Evolutionary conservation across 2,113 vertebrate species (phyloP).

Genomic region (Seriola quinqueradiata): DNA sequence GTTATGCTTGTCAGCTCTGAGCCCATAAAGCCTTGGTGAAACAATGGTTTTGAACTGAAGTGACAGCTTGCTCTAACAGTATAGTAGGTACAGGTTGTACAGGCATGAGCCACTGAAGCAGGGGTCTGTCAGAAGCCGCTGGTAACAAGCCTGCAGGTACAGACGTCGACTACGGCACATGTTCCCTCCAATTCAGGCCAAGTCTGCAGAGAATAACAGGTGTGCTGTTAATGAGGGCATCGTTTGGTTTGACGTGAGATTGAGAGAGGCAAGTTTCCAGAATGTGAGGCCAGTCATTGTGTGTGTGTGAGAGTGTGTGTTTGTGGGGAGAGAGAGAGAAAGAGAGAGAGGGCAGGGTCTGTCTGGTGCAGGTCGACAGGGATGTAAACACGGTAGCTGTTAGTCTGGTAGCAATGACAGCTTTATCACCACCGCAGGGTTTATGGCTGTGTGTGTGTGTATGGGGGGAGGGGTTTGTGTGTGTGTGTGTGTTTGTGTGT

Average conservation of each 20-base stretch:
- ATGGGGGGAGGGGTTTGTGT: background rate
- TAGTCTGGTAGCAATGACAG: slow-evolving; percentile 64
- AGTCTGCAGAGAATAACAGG: slow-evolving; percentile 70
- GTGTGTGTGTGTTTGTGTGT: slow-evolving; percentile 15
- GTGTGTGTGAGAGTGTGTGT: slow-evolving; percentile 6
- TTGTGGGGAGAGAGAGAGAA: background rate
- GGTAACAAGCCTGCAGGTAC: slow-evolving; percentile 54
- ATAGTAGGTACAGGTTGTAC: slow-evolving; percentile 12
- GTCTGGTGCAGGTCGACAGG: slow-evolving; percentile 56
- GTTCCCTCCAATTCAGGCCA: slow-evolving; percentile 57
- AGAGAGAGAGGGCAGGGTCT: slow-evolving; percentile 22
- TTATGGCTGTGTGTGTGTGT: slow-evolving; percentile 46
- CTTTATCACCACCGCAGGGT: slow-evolving; percentile 66
- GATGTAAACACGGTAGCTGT: slow-evolving; percentile 65
- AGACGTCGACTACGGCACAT: slow-evolving; percentile 32
- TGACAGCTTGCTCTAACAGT: slow-evolving; percentile 29
- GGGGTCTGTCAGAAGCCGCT: slow-evolving; percentile 41
- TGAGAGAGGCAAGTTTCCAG: slow-evolving; percentile 36
- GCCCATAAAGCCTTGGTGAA: slow-evolving; percentile 10
- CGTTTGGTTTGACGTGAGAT: slow-evolving; percentile 22
- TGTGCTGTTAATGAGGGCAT: slow-evolving; percentile 69
- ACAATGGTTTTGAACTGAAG: slow-evolving; percentile 25
- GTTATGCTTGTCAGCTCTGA: background rate
- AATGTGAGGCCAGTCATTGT: slow-evolving; percentile 18
- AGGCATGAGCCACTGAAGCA: slow-evolving; percentile 48